phyloP scores from a whole-genome alignment of 1,140 invertebrate species.

The Calephelis virginiensis region DNA sequence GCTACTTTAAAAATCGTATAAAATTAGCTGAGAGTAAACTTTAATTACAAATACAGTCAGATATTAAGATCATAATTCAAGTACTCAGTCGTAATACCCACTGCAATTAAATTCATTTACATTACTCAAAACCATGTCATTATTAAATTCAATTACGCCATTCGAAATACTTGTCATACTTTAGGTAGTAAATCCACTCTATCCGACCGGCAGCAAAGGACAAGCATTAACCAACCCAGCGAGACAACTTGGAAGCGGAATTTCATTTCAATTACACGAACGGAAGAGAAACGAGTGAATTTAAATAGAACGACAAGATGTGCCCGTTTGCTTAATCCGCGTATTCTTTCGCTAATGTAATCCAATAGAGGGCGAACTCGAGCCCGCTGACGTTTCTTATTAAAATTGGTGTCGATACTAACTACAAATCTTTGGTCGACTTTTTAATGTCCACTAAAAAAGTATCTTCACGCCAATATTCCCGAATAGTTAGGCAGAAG shows the following conservation, averaged over 20 bases:
- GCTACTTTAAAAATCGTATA: too few species aligned
- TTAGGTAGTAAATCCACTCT: constrained; percentile 20
- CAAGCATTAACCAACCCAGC: constrained; percentile 22
- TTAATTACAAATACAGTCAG: neutral
- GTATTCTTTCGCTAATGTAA: constrained; percentile 43
- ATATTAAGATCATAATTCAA: too few species aligned
- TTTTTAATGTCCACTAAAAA: too few species aligned
- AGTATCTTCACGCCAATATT: too few species aligned
- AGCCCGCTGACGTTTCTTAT: constrained; percentile 23
- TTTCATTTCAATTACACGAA: constrained; percentile 52
- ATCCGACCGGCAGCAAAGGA: constrained; percentile 19
- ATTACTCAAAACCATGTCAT: neutral
- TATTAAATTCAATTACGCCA: constrained; percentile 18
- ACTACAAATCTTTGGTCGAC: too few species aligned
- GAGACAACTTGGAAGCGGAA: constrained; percentile 33
- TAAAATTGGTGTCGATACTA: constrained; percentile 21
- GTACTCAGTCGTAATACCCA: neutral
- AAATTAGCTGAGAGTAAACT: neutral
- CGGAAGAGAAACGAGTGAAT: constrained; percentile 34
- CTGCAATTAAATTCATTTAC: neutral
- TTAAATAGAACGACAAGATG: constrained; percentile 41
- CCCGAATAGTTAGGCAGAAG: too few species aligned
- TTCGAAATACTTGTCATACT: constrained; percentile 16
- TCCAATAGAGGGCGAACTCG: constrained; percentile 33
- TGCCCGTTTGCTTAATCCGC: constrained; percentile 45